Evolutionary conservation across 2,888 invertebrate species (phyloP), one percentile per base, ranked within the genome.

Genomic region (Epirrhoe tristata): DNA sequence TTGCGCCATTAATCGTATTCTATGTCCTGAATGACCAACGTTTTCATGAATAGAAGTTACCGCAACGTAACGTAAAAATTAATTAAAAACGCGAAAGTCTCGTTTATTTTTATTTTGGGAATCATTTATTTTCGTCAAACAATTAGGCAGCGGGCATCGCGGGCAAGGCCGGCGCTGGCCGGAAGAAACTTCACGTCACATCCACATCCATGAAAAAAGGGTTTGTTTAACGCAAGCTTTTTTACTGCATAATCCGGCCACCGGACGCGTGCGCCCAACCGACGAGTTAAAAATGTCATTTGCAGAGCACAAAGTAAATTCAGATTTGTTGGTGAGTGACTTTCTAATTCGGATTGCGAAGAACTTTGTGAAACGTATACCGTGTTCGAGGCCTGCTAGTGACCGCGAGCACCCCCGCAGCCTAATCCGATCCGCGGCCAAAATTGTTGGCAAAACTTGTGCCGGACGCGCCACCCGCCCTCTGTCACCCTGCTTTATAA

Each of bases 71-170:
- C 83, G 84, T 86, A 84, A 88, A 91, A 88, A 89, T 85, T 87
- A 86, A 88, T 85, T 84, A 84, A 83, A 84, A 90, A 90, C 88
- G 89, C 86, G 84, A 91, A 90, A 88, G 85, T 89, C 90, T 87
- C 91, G 86, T 91, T 90, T 89, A 89, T 89, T 90, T 90, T 88
- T 90, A 90, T 91, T 91, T 91, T 85, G 81, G 81, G 88, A 86
- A 90, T 91, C 90, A 93, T 92, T 93, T 93, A 90, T 93, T 93
- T 90, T 90, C 90, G 91, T 92, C 89, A 90, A 91, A 89, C 90
- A 92, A 92, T 92, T 92, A 91, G 88, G 88, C 82, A 80, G 84
- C 77, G 84, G 83, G 81, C 83, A 86, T 88, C 84, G 85, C 75
- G 77, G 77, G 83, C 86, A 85, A 84, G 87, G 85, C 83, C 84